Evolutionary conservation across 2,113 vertebrate genomes (phyloP).

Genomic region (Vidua chalybeata): DNA sequence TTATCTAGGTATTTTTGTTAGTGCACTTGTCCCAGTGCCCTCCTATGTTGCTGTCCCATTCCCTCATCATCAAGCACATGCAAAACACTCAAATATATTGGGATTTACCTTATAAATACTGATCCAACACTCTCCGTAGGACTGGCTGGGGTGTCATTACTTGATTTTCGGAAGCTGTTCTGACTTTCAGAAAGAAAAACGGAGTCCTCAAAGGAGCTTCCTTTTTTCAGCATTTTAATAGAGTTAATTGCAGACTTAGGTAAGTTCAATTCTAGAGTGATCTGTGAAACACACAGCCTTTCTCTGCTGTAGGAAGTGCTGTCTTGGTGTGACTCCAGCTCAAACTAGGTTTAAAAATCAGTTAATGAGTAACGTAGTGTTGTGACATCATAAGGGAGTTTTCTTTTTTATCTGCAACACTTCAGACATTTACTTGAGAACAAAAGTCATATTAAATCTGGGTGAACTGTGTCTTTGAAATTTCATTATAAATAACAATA

Average conservation of each 20-base stretch:
- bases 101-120: constrained; percentile 71
- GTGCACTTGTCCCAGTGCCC: neutral
- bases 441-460: neutral
- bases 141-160: neutral
- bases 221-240: constrained; percentile 56
- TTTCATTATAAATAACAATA: neutral
- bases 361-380: constrained; percentile 77
- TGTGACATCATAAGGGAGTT: constrained; percentile 24
- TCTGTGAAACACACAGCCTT: neutral
- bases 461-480: neutral
- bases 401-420: neutral
- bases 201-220: neutral
- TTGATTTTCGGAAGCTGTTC: neutral
- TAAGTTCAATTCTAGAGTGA: neutral
- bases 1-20: neutral
- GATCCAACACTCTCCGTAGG: constrained; percentile 48
- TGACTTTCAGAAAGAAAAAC: constrained; percentile 44
- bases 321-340: constrained; percentile 29
- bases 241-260: neutral
- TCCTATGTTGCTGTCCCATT: neutral
- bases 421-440: neutral
- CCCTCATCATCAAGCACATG: rapidly evolving
- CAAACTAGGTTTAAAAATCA: neutral
- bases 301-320: constrained; percentile 24
- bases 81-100: neutral